Evolutionary conservation across 2,888 invertebrate genomes (phyloP), one percentile per base, ranked within the genome.

Genomic region (Ophion obscuratus): DNA sequence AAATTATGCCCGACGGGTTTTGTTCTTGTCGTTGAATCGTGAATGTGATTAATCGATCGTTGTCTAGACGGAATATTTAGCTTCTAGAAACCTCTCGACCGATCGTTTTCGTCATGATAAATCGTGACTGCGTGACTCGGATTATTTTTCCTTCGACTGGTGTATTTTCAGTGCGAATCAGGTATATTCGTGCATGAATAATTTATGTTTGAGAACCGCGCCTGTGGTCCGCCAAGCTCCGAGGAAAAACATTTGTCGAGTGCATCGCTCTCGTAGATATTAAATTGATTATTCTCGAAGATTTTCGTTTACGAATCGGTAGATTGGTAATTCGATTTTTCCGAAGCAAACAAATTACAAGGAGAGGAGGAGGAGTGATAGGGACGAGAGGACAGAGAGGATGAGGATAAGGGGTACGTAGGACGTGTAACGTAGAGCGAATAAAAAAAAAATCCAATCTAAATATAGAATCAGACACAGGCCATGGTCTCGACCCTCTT

Each of bases 401-500:
- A 4, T 62, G 71, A 61, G 11, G 66, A 36, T 17, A 53, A 53
- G 2, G 17, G 14, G 53, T 40, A 14, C 27, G 40, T n/a, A 68
- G 44, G 44, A 44, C 61, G n/a, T 78, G 14, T 62, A 73, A 68
- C 79, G 17, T 14, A 53, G 70, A 67, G 36, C 17, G 44, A 73
- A 82, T 66, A 70, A 76, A 84, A 64, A 84, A 64, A 27, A 76
- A 68, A 68, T 81, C 44, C 2, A 68, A 83, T 67, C 81, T 86
- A 86, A 86, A 78, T 83, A 86, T 86, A 86, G 81, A 81, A 83
- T 24, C n/a, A 66, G 74, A 76, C 85, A 85, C 86, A 77, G 74
- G 82, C 82, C 81, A 79, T 14, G 79, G 70, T 77, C 83, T 64
- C 80, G 77, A 76, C 47, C 81, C 86, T 86, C 83, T 86, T 47